These are phyloP conservation scores for Bradynema listronoti DNA, from an alignment of 1,140 invertebrate genomes.

Conservation along the genomic window DNA sequence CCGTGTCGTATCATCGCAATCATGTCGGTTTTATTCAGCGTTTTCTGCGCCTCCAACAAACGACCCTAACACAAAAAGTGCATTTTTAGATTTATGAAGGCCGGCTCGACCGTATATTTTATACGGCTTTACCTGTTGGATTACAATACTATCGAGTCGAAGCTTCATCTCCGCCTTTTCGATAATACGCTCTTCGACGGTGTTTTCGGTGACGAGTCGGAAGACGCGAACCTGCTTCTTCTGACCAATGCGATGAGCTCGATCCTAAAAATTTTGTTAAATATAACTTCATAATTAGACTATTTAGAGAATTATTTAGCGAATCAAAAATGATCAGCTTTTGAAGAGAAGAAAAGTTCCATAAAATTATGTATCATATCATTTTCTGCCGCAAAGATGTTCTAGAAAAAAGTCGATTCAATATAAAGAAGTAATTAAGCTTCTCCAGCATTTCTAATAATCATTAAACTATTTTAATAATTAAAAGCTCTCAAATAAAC, in stretches of 20 bases:
- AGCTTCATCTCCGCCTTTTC: slow-evolving; percentile 95
- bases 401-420: no score
- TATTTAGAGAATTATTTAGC: no score
- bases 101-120: neutral
- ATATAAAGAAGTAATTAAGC: no score
- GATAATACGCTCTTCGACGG: slow-evolving; percentile 97
- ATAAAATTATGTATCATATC: no score
- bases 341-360: no score
- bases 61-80: slow-evolving; percentile 64
- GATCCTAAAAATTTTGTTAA: slow-evolving; percentile 65
- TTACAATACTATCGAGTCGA: slow-evolving; percentile 69
- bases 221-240: slow-evolving; percentile 86
- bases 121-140: slow-evolving; percentile 74
- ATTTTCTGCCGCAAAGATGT: no score
- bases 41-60: slow-evolving; percentile 80
- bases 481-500: no score
- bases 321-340: no score
- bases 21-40: slow-evolving; percentile 96
- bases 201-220: slow-evolving; percentile 93
- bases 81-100: neutral
- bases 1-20: slow-evolving; percentile 96
- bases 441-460: no score
- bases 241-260: slow-evolving; percentile 98
- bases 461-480: no score
- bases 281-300: no score